These are phyloP conservation scores for Actias luna DNA, from an alignment of 2,888 invertebrate species.

Conservation along the genomic window DNA sequence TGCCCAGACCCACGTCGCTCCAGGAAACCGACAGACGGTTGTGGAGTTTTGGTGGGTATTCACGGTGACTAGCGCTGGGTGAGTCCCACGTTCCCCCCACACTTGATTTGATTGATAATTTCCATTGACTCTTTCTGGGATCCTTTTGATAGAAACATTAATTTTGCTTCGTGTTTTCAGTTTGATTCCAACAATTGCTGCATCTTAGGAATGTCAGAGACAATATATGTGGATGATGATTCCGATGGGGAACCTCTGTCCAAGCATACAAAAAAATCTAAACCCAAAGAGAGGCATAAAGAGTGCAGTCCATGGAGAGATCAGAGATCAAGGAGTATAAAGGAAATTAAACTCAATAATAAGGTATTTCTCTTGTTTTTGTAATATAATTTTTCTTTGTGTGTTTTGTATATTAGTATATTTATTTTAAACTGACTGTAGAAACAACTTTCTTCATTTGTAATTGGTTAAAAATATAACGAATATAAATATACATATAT, in stretches of 20 bases:
- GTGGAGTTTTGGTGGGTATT: too few relatives aligned
- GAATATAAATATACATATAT: too few relatives aligned
- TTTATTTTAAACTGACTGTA: too few relatives aligned
- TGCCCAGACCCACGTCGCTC: too few relatives aligned
- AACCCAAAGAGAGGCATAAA: constrained; percentile 21
- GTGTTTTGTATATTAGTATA: too few relatives aligned
- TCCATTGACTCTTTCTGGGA: background rate
- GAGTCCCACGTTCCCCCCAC: too few relatives aligned
- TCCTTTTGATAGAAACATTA: background rate
- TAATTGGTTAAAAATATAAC: too few relatives aligned
- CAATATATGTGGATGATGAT: constrained; percentile 46
- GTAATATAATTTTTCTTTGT: too few relatives aligned
- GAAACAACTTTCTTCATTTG: too few relatives aligned
- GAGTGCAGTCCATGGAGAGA: constrained; percentile 21
- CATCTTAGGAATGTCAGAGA: constrained; percentile 62
- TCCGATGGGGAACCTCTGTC: constrained; percentile 38
- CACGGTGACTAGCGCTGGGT: too few relatives aligned
- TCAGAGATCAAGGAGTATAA: background rate
- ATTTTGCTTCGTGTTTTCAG: constrained; percentile 30
- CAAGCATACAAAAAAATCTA: constrained; percentile 25
- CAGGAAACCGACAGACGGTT: too few relatives aligned
- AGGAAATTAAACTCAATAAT: background rate
- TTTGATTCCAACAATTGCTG: constrained; percentile 59
- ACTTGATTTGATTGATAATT: too few relatives aligned
- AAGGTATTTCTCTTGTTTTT: background rate